Base-by-base conservation (phyloP, 2,113 vertebrate genomes). In the Onychostoma macrolepis region DNA sequence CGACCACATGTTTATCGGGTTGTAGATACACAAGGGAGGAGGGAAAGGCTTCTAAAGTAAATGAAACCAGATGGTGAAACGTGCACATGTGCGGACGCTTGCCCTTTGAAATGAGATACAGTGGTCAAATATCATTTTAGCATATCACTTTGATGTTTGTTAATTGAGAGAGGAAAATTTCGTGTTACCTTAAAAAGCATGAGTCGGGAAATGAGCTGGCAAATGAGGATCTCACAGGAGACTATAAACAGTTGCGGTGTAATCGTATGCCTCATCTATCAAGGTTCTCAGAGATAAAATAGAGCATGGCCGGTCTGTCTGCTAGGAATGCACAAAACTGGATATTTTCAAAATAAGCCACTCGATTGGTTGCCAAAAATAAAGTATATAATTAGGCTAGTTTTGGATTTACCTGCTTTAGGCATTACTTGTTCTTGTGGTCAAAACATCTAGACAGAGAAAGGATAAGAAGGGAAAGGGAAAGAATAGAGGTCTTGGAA, bases 81-180 rank as follows among this genome's bases (percentile, higher is more conserved):
- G 33, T 41, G 48, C 30, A n/a, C 21, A 8, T 4, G 48, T n/a
- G 67, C 9, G 56, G 38, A 82, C 21, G 30, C 26, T 74, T 24
- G n/a, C 71, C 71, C 56, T 61, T 87, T 53, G 4, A 84, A 84
- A 84, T 58, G 45, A 38, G 48, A 84, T 74, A 19, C 19, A 38
- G 65, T 72, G 82, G 82, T 84, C 82, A 84, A 84, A 84, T 74
- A 56, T 74, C 12, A 71, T 84, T 84, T 84, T 26, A 58, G 30
- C 82, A 74, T 56, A 56, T 56, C 24, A 56, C 48, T 84, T 74
- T 84, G 82, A 84, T 84, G 82, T 84, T 74, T 74, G 87, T 85
- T 89, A 90, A 93, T 92, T 91, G 90, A 76, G 89, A 90, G 89
- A 89, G 88, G 71, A 69, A 72, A 74, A 84, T 71, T 71, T 71